A percentile compares a stretch with the other conserved stretches of the same genome.
These are phyloP conservation scores for Bugula neritina DNA, from an alignment of 2,888 invertebrate genomes.

Conservation along the genomic window DNA sequence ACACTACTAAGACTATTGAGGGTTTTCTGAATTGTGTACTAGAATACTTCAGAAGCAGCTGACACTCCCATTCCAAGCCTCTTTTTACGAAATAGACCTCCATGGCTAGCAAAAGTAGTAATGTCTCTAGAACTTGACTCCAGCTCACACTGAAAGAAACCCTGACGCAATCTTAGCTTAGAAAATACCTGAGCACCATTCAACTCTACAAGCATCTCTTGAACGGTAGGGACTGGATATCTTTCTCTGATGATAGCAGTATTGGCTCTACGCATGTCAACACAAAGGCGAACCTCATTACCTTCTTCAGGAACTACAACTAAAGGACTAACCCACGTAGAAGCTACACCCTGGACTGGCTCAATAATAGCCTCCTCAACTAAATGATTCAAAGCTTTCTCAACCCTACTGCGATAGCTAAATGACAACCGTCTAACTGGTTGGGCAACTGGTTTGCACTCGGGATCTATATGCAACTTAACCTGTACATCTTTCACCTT, in stretches of 20 bases:
- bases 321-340: constrained; percentile 21
- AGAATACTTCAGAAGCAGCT: constrained; percentile 7
- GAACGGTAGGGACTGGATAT: neutral
- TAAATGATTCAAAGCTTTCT: neutral
- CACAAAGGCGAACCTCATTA: neutral
- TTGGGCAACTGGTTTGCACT: neutral
- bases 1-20: constrained; percentile 1
- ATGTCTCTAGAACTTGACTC: neutral
- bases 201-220: constrained; percentile 7
- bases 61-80: neutral
- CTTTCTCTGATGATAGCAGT: constrained; percentile 4
- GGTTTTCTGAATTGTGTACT: constrained; percentile 7
- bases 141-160: constrained; percentile 1
- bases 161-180: neutral
- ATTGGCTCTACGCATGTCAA: constrained; percentile 15
- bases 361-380: constrained; percentile 23
- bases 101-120: neutral
- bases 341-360: constrained; percentile 7
- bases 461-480: neutral
- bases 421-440: neutral
- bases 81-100: neutral
- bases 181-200: neutral
- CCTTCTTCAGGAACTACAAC: constrained; percentile 18
- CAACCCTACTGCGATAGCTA: neutral
- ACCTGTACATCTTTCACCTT: neutral